Conservation (phyloP, 2,888 invertebrate species). For the Apomyelois bistriatella region DNA sequence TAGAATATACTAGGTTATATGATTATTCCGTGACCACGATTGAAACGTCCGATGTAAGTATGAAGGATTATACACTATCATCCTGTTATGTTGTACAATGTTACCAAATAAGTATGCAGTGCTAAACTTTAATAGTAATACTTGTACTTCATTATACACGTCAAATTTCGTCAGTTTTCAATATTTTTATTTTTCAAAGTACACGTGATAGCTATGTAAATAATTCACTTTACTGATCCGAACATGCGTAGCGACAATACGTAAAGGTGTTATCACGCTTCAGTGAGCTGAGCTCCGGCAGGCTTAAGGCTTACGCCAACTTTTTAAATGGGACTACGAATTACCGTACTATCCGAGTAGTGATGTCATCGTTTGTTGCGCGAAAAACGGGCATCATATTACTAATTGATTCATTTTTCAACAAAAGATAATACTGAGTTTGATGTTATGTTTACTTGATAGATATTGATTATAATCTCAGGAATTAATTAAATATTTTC, state of each 20-base stretch:
- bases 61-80: too few species aligned
- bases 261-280: conserved; percentile 34
- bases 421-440: too few species aligned
- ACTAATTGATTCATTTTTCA: background rate
- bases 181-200: background rate
- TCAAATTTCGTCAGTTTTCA: background rate
- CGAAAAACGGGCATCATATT: background rate
- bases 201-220: background rate
- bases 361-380: background rate
- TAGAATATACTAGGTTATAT: too few species aligned
- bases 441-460: too few species aligned
- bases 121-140: too few species aligned
- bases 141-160: too few species aligned
- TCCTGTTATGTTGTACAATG: too few species aligned
- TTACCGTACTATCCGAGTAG: conserved; percentile 8
- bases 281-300: conserved; percentile 26
- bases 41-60: too few species aligned
- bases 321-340: conserved; percentile 16
- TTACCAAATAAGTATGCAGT: too few species aligned
- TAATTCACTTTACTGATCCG: conserved; percentile 16
- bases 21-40: too few species aligned
- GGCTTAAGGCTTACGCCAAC: conserved; percentile 28
- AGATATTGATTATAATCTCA: too few species aligned
- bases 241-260: conserved; percentile 31
- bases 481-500: too few species aligned